Percentiles rank a stretch among this genome's conserved stretches.
These are phyloP conservation scores for Tuberolachnus salignus DNA, from an alignment of 2,888 invertebrate species.

Conservation along the genomic window DNA sequence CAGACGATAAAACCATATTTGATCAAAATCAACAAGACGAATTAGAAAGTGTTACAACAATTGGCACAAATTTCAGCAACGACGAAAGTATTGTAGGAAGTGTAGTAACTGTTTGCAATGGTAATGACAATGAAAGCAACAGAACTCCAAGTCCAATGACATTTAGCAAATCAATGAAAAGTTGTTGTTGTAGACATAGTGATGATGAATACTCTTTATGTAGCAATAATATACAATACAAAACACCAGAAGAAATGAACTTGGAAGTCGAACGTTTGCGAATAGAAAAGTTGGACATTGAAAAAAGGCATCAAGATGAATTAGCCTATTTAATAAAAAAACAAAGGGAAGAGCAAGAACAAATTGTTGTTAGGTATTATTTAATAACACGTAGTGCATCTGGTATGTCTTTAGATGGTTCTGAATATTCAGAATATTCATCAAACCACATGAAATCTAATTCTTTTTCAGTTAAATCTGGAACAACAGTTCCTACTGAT, in stretches of 20 bases:
- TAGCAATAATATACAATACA: conserved; percentile 27
- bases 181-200: conserved; percentile 48
- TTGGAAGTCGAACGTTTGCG: conserved; percentile 30
- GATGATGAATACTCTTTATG: conserved; percentile 46
- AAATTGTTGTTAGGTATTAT: conserved; percentile 44
- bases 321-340: conserved; percentile 46
- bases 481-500: conserved; percentile 23
- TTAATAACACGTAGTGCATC: conserved; percentile 42
- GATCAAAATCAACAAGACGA: conserved; percentile 20
- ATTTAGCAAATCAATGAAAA: conserved; percentile 25
- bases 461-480: conserved; percentile 23
- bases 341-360: conserved; percentile 44
- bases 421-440: conserved; percentile 27
- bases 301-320: conserved; percentile 49
- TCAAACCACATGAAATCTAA: background rate
- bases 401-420: conserved; percentile 27
- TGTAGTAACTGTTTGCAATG: conserved; percentile 24
- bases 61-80: conserved; percentile 27
- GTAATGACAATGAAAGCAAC: conserved; percentile 24
- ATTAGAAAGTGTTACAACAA: background rate
- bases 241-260: conserved; percentile 43
- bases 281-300: conserved; percentile 35
- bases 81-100: conserved; percentile 35
- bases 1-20: background rate
- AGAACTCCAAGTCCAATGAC: conserved; percentile 22